These are phyloP conservation scores for Agrochola macilenta DNA, from an alignment of 2,888 invertebrate species.

Conservation along the genomic window DNA sequence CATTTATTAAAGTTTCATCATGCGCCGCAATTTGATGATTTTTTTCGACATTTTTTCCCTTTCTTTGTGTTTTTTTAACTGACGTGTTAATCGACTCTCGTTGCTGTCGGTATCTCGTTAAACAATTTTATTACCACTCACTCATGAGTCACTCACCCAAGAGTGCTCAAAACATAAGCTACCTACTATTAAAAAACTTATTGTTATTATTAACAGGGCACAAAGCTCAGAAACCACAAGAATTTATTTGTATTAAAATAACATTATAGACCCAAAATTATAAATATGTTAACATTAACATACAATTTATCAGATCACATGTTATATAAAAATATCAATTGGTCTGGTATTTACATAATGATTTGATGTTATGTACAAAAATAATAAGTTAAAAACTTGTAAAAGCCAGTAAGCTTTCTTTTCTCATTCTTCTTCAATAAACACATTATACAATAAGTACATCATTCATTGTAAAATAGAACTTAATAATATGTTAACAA, in stretches of 20 bases:
- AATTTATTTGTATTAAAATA: conserved; percentile 27
- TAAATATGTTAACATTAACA: conserved; percentile 23
- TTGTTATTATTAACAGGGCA: not conserved
- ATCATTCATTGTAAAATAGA: conserved; percentile 6
- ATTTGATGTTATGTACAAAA: conserved; percentile 43
- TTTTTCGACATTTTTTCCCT: not conserved
- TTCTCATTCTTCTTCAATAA: conserved; percentile 3
- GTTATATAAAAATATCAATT: conserved; percentile 51
- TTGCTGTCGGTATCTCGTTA: not conserved
- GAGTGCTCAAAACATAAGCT: not conserved
- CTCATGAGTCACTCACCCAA: not conserved
- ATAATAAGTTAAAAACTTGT: conserved; percentile 26
- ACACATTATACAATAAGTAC: conserved; percentile 15
- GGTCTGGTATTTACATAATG: conserved; percentile 35
- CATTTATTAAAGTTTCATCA: no score
- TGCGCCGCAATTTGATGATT: no score
- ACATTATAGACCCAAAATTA: conserved; percentile 34
- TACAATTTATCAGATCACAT: conserved; percentile 42
- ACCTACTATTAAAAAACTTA: conserved; percentile 7
- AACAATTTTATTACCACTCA: not conserved
- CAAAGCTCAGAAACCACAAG: conserved; percentile 20
- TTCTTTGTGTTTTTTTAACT: not conserved
- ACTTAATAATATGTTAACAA: conserved; percentile 8
- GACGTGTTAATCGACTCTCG: not conserved
- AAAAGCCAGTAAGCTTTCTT: not conserved